Evolutionary conservation across 1,140 invertebrate species (phyloP), one percentile per base, ranked within the genome.

Genomic region (Lithobius niger): DNA sequence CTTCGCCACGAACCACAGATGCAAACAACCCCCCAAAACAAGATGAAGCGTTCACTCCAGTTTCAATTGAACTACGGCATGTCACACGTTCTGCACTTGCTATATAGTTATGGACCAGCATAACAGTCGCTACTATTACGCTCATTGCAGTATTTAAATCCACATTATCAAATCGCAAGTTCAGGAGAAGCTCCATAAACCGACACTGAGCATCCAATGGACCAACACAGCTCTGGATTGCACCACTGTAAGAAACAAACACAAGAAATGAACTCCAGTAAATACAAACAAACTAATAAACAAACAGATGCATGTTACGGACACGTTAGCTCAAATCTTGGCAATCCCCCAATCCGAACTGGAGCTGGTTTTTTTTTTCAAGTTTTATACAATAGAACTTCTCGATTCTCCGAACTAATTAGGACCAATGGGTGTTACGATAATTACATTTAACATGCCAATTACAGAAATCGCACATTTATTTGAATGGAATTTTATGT

Each of bases 191-290:
- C 16, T 80, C 79, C 36, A 88, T 71, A 43, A 89, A 71, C 61
- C 81, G 80, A 63, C 79, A 82, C 65, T 89, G 86, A 1, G 83
- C 85, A 74, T 90, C 87, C 4, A 88, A 69, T 16, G 86, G 85
- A n/a, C 86, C 86, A 58, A 80, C 76, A 55, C 79, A 76, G 25
- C 76, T 74, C 24, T 79, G 76, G 19, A 88, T 77, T 3, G 84
- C 79, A 22, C 85, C 85, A 13, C 78, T 71, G 63, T 44, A 64
- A 62, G 26, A 56, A 52, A 56, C 53, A 43, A 28, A 47, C 27
- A 48, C 10, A 6, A 51, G 31, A 53, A 54, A 13, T 40, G 13
- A 54, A 47, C 48, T 47, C 44, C 22, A 18, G 10, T 21, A 15
- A 47, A 15, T 6, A 18, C 6, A 15, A 15, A 13, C 19, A 47